A percentile compares a stretch with the other conserved stretches of the same genome.
Conservation (phyloP, 2,888 invertebrate species). For the Spilosoma lubricipeda region DNA sequence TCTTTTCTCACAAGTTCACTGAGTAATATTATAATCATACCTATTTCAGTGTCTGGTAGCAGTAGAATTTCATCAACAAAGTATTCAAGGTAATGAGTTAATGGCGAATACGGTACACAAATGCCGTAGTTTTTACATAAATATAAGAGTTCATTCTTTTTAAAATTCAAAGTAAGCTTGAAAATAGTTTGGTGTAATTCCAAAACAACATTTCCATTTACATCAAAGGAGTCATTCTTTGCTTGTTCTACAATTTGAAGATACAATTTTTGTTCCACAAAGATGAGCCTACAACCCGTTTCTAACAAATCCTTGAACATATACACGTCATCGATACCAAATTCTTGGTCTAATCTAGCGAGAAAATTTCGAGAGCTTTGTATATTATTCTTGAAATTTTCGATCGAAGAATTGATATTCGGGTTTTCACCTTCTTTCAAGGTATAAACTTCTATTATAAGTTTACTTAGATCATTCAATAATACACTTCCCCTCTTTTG, state of each 20-base stretch:
- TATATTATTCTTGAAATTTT: slow-evolving; percentile 6
- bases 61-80: slow-evolving; percentile 11
- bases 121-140: slow-evolving; percentile 9
- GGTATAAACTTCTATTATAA: neutral
- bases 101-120: slow-evolving; percentile 4
- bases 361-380: neutral
- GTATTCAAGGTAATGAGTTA: neutral
- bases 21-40: neutral
- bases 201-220: neutral
- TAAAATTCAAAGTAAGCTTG: neutral
- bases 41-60: slow-evolving; percentile 2
- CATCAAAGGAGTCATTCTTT: neutral
- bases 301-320: slow-evolving; percentile 6
- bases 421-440: neutral
- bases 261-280: slow-evolving; percentile 1
- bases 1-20: slow-evolving; percentile 11
- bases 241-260: neutral
- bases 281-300: neutral
- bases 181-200: neutral
- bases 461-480: neutral
- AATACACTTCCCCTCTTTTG: neutral
- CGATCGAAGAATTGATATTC: neutral
- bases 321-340: neutral
- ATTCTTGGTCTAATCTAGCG: neutral
- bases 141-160: slow-evolving; percentile 8